Evolutionary conservation across 2,113 vertebrate species (phyloP).

Genomic region (Empidonax traillii): DNA sequence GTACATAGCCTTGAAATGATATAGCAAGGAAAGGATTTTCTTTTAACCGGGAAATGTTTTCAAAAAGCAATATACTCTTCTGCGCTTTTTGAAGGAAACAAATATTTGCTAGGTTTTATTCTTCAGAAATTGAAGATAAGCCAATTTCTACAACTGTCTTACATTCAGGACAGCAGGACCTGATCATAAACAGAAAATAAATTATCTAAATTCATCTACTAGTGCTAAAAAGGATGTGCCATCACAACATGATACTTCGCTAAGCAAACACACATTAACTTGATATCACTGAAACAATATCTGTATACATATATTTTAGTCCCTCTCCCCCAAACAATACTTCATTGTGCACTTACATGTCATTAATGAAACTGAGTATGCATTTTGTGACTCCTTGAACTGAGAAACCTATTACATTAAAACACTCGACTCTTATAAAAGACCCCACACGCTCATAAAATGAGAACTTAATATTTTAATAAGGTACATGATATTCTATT

Average conservation of each 20-base stretch:
- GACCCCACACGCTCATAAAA: background rate
- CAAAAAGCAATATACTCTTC: background rate
- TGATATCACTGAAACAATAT: background rate
- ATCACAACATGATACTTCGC: background rate
- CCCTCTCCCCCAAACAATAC: background rate
- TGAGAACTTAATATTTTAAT: background rate
- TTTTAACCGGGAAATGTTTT: background rate
- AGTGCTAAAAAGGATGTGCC: background rate
- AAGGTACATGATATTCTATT: background rate
- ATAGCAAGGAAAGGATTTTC: background rate
- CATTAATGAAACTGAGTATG: background rate
- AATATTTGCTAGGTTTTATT: background rate
- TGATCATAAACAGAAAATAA: background rate
- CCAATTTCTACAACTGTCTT: background rate
- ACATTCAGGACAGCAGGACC: background rate
- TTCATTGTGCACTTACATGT: background rate
- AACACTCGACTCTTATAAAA: background rate
- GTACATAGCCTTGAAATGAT: background rate
- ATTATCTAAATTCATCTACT: background rate
- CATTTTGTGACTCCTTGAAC: background rate
- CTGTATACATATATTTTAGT: background rate
- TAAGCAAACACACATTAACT: background rate
- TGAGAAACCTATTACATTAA: background rate
- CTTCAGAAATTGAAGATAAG: background rate
- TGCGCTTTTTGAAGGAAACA: background rate